Evolutionary conservation across 2,888 invertebrate species (phyloP).

Genomic region (Hyposoter dolosus): DNA sequence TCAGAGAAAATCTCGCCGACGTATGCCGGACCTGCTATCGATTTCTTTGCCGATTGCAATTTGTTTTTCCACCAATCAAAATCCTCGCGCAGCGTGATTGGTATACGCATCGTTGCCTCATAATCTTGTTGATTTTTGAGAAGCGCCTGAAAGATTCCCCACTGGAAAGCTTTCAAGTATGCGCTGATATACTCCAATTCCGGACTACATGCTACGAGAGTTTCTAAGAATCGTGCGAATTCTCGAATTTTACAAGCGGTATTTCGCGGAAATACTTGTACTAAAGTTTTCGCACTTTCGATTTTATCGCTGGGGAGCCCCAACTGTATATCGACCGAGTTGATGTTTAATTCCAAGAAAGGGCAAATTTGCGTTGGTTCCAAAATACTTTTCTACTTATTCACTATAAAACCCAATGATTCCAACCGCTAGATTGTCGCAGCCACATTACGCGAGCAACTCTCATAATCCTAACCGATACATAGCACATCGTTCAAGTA

Average conservation of each 20-base stretch:
- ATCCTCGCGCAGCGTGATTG: constrained; percentile 34
- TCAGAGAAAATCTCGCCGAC: constrained; percentile 52
- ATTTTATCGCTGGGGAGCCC: constrained; percentile 51
- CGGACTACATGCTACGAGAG: constrained; percentile 45
- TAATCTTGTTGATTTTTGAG: constrained; percentile 37
- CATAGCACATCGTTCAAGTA: constrained; percentile 54
- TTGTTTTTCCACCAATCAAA: constrained; percentile 57
- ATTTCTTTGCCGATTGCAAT: constrained; percentile 21
- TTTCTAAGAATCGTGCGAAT: constrained; percentile 55
- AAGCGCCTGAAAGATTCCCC: constrained; percentile 41
- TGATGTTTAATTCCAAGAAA: constrained; percentile 57
- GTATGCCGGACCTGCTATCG: constrained; percentile 43
- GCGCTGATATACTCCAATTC: constrained; percentile 55
- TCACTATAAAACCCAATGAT: constrained; percentile 51
- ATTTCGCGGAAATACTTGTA: constrained; percentile 31
- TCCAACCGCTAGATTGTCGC: constrained; percentile 38
- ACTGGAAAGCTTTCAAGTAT: constrained; percentile 50
- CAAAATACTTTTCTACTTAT: constrained; percentile 48
- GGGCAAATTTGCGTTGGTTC: constrained; percentile 41
- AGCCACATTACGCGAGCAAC: constrained; percentile 35
- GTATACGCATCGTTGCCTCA: constrained; percentile 50
- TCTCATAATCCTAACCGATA: constrained; percentile 34
- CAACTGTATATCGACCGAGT: constrained; percentile 42
- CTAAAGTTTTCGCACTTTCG: constrained; percentile 14
- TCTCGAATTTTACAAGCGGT: constrained; percentile 52